These are phyloP conservation scores for Chrysaora quinquecirrha DNA, from an alignment of 30 jellyfish, hydroid and myxozoan species.

Conservation along the genomic window DNA sequence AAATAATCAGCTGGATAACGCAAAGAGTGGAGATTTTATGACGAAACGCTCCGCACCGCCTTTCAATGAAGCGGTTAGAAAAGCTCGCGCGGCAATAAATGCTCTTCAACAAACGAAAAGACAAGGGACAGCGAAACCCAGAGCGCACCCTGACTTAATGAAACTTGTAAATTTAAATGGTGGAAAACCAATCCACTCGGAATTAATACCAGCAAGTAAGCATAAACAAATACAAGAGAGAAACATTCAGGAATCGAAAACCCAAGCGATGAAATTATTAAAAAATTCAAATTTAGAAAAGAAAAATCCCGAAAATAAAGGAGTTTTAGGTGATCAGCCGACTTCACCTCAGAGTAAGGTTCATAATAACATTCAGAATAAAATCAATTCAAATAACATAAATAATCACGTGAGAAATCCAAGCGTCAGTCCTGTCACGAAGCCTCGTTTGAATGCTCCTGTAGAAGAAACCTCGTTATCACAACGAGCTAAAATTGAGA, in stretches of 20 bases:
- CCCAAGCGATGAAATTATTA: conserved; percentile 62
- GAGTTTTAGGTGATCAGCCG: conserved; percentile 81
- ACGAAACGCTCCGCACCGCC: conserved; percentile 19
- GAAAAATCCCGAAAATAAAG: conserved; percentile 51
- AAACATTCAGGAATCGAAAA: conserved; percentile 60
- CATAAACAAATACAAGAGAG: conserved; percentile 39
- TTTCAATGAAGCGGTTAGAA: conserved; percentile 52
- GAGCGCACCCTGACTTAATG: conserved; percentile 1
- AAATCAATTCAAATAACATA: neutral
- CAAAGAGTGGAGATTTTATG: neutral
- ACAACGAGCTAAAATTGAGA: conserved; percentile 55
- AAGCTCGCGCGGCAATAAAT: conserved; percentile 58
- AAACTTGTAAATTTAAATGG: neutral
- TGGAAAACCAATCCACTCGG: conserved; percentile 12
- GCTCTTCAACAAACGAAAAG: conserved; percentile 18
- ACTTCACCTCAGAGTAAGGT: conserved; percentile 1
- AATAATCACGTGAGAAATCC: conserved; percentile 16
- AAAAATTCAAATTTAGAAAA: conserved; percentile 11
- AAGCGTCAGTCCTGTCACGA: conserved; percentile 15
- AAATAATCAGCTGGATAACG: neutral
- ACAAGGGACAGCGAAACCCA: conserved; percentile 6
- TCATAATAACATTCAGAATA: conserved; percentile 6
- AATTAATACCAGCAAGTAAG: neutral
- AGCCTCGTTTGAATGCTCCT: conserved; percentile 10
- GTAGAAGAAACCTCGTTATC: conserved; percentile 33